Base-by-base conservation (phyloP, 92 coral and sea anemone genomes). In the Phenganax subtilis region DNA sequence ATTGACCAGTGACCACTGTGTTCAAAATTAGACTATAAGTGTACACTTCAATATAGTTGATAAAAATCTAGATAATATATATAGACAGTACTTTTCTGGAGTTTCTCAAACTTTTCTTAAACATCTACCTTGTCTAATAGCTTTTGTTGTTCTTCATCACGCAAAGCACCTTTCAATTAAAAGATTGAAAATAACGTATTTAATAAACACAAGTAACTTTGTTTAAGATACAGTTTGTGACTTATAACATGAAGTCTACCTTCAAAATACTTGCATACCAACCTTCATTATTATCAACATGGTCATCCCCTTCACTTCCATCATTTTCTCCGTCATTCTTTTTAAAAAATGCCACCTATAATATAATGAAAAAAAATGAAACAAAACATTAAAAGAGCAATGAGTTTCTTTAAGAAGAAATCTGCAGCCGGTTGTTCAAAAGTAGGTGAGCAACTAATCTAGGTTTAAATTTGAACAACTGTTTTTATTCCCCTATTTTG, bases 111-210 rank as follows among this genome's bases (percentile, higher is more conserved):
- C 14, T 51, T 52, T 10, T 37, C n/a, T 31, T 37, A 17, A 6
- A 79, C 55, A 0, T 44, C 62, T 76, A 93, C 98, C 98, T 83
- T 93, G 51, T 92, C 97, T 68, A 86, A 71, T 0, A 93, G 75
- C 61, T 85, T 85, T 78, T 90, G 97, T 61, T 91, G 88, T 84
- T 91, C 92, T 72, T 93, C 97, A 68, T 91, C 97, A 87, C 92
- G 90, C 56, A 90, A 91, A 8, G 97, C 84, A 53, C 92, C 97
- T 93, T 25, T n/a, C 70, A 55, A 8, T 62, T 54, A 76, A 47
- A 52, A 37, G 2, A 5, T 37, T 37, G 5, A 37, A 37, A 37
- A 5, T 37, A 37, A 37, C 47, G 5, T 37, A 37, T 37, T 37
- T 37, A 37, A 37, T 37, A 37, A 37, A 37, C 47, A 37, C 47